A percentile compares a stretch with the other conserved stretches of the same genome.
Evolutionary conservation across 1,140 invertebrate species (phyloP).

Genomic region (Holcopasites calliopsidis): DNA sequence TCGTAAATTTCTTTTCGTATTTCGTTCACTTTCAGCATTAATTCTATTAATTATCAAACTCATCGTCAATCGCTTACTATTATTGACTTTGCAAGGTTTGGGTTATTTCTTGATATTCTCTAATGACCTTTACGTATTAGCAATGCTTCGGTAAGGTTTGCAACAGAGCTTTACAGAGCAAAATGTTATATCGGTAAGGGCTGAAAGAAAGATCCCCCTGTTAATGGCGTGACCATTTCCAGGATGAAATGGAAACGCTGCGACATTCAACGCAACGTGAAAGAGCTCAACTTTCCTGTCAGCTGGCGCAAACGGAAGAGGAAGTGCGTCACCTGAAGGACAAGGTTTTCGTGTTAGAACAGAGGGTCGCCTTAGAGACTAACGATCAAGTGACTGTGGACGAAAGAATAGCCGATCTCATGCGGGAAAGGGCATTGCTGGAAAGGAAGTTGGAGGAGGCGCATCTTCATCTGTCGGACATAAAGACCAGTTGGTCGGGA

Average conservation of each 20-base stretch:
- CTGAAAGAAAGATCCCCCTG: not conserved
- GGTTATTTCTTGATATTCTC: constrained; percentile 33
- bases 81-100: constrained; percentile 41
- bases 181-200: constrained; percentile 4
- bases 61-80: constrained; percentile 33
- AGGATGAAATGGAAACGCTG: constrained; percentile 86
- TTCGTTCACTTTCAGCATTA: constrained; percentile 35
- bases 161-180: constrained; percentile 38
- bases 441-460: constrained; percentile 90
- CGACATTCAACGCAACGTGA: constrained; percentile 84
- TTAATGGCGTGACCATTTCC: constrained; percentile 56
- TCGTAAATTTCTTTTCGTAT: constrained; percentile 35
- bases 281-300: constrained; percentile 80
- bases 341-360: constrained; percentile 84
- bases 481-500: constrained; percentile 93
- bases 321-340: constrained; percentile 84
- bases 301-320: constrained; percentile 83
- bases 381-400: constrained; percentile 81
- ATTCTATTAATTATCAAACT: constrained; percentile 16
- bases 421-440: constrained; percentile 84
- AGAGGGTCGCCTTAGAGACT: constrained; percentile 79
- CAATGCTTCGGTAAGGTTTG: constrained; percentile 51
- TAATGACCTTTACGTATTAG: constrained; percentile 26
- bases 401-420: constrained; percentile 79
- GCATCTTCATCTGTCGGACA: constrained; percentile 90